Base-by-base conservation (phyloP, 2,797 vertebrate species). In the Gymnoscopelus microlampas region DNA sequence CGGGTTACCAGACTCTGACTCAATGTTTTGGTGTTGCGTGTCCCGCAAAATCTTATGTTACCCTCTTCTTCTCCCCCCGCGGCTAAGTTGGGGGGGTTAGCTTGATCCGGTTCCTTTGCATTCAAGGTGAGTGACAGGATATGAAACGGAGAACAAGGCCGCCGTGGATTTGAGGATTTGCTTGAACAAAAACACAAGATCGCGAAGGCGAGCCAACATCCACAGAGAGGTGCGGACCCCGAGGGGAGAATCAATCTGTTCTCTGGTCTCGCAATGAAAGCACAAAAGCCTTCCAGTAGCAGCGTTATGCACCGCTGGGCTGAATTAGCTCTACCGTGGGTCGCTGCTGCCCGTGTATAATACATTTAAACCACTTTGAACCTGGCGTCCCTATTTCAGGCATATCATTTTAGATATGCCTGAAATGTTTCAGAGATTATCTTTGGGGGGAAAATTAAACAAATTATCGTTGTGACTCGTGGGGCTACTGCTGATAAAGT, bases 1-100 rank as follows among this genome's bases (percentile, higher is more conserved):
- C 84, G 83, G 81, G 81, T 86, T 80, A 91, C 84, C 83, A 82
- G 84, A 77, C 80, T 64, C 65, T 90, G 90, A 91, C 87, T 92
- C 87, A 91, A 2, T 88, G 86, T 87, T 89, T 55, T 83, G 71
- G 83, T 73, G 81, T 83, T 84, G 83, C 84, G 82, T 84, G 77
- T 81, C 66, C 59, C 75, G 74, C 81, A 81, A 53, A 47, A 71
- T 70, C 72, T 88, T 88, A 81, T 80, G 78, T 85, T 85, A 88
- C 39, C 39, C 11, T 56, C 53, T 49, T 84, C 83, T 79, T 10
- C 39, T 44, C 39, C 59, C 76, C 87, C 81, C 63, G 51, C 12
- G 81, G 90, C 74, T 68, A 68, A 83, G 85, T 83, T 81, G 47
- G 79, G 56, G 74, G 74, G 76, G 80, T 82, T 86, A 78, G 75